Conservation (phyloP, 2,888 invertebrate genomes). For the Eubasilissa splendida region DNA sequence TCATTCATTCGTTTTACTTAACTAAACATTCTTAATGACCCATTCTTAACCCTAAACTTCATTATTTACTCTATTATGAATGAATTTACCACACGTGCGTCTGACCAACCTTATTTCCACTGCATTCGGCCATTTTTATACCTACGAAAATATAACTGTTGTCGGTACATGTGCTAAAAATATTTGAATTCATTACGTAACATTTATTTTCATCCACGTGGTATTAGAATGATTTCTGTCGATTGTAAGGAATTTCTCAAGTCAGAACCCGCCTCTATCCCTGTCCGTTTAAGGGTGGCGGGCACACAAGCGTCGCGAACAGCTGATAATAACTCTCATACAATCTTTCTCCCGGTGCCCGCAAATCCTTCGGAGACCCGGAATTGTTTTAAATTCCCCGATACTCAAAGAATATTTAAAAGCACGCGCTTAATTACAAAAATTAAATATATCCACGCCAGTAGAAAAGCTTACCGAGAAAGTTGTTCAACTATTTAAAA, state of each 20-base stretch:
- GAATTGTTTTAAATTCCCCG: background rate
- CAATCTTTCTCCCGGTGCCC: background rate
- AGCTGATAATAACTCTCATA: conserved; percentile 23
- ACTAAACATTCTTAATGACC: no score
- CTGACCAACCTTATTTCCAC: no score
- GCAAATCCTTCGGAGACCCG: background rate
- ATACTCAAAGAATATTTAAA: no score
- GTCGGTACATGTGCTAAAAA: background rate
- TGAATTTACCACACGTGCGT: no score
- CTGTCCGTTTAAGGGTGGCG: conserved; percentile 30
- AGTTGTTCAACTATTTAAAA: no score
- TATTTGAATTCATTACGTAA: background rate
- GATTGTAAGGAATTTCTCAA: background rate
- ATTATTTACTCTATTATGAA: no score
- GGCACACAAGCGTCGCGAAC: conserved; percentile 34
- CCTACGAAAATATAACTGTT: background rate
- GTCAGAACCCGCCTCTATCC: background rate
- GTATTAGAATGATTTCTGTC: background rate
- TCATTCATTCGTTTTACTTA: no score
- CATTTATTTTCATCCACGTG: background rate
- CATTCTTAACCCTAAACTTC: no score
- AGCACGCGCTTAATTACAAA: no score
- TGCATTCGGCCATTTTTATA: no score
- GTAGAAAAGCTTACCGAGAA: no score
- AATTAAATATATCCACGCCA: no score